Conservation (phyloP, 2,888 invertebrate species). For the Acleris holmiana region DNA sequence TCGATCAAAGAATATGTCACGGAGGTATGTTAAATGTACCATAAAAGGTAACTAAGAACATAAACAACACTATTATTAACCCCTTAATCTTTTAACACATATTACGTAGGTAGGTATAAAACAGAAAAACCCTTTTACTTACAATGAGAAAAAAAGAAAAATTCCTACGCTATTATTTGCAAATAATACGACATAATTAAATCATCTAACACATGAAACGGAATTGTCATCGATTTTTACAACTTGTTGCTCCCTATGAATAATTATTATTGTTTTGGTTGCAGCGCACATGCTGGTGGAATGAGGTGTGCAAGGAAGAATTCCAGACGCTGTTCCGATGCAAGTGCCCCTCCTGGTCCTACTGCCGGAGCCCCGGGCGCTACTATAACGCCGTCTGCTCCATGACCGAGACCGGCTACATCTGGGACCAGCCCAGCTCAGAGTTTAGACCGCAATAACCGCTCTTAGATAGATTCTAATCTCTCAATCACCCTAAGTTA, state of each 20-base stretch:
- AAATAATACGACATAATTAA: no score
- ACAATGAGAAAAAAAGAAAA: not conserved
- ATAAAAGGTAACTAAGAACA: not conserved
- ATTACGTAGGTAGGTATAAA: no score
- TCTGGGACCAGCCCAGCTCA: constrained; percentile 92
- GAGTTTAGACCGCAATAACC: constrained; percentile 72
- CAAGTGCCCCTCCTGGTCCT: constrained; percentile 94
- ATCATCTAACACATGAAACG: no score
- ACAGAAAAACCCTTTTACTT: not conserved
- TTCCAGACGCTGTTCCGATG: constrained; percentile 94
- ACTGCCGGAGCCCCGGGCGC: constrained; percentile 93
- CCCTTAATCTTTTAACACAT: no score
- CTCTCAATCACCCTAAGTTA: constrained; percentile 21
- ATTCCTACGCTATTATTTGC: not conserved
- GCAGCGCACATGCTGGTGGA: constrained; percentile 97
- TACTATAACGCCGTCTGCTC: constrained; percentile 96
- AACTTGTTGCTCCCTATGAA: not conserved
- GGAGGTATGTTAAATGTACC: constrained; percentile 84
- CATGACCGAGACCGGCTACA: constrained; percentile 95
- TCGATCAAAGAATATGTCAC: constrained; percentile 92
- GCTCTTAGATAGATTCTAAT: constrained; percentile 31
- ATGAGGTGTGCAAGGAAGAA: constrained; percentile 96
- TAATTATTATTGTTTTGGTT: constrained; percentile 48
- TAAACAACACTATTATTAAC: not conserved
- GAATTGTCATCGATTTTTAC: not conserved